phyloP scores from a whole-genome alignment of 2,797 vertebrate species.

The Heterohyrax brucei region DNA sequence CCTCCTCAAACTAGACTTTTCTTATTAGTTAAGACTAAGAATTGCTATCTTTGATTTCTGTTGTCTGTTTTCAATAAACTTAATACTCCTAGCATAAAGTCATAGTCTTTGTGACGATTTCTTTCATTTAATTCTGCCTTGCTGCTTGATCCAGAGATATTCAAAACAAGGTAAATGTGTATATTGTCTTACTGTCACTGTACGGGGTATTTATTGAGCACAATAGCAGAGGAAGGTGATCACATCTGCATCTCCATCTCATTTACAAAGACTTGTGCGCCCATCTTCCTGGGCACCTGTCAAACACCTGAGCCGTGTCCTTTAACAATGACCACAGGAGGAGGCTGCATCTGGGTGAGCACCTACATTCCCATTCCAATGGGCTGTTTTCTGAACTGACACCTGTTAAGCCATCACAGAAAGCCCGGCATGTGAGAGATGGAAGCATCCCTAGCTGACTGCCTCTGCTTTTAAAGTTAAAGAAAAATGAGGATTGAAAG shows the following conservation, averaged over 20 bases:
- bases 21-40: not conserved
- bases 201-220: not conserved
- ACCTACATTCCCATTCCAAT: not conserved
- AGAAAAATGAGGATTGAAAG: not conserved
- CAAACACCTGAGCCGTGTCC: not conserved
- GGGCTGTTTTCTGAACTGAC: not conserved
- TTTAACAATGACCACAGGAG: not conserved
- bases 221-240: not conserved
- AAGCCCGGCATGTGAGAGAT: not conserved
- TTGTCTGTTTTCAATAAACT: conserved; percentile 80
- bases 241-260: not conserved
- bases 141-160: not conserved
- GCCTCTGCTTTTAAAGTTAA: not conserved
- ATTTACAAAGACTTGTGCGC: not conserved
- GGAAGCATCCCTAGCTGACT: not conserved
- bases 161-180: not conserved
- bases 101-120: conserved; percentile 44
- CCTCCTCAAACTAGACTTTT: not conserved
- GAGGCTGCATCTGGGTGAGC: not conserved
- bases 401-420: not conserved
- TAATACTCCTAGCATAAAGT: not conserved
- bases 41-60: not conserved
- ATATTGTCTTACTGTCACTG: not conserved
- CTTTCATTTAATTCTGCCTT: not conserved
- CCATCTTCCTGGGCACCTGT: not conserved